A percentile compares a stretch with the other conserved stretches of the same genome.
phyloP scores from a whole-genome alignment of 2,113 vertebrate species.

The Ctenodactylus gundi region DNA sequence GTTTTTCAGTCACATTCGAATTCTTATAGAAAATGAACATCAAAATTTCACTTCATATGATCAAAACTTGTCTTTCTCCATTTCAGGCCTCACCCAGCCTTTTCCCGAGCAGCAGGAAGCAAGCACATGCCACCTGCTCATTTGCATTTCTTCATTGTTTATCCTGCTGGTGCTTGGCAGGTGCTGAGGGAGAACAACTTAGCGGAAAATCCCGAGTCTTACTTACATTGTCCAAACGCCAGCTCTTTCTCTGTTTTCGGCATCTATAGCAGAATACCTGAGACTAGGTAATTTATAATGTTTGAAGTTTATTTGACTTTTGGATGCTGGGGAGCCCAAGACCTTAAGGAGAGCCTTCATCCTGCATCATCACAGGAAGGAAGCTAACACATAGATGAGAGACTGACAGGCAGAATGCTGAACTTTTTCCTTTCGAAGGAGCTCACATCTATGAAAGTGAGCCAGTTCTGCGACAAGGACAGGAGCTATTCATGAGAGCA shows the following conservation, averaged over 20 bases:
- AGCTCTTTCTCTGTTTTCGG: neutral
- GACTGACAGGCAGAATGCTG: neutral
- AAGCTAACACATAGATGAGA: neutral
- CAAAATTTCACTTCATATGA: neutral
- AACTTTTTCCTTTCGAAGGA: neutral
- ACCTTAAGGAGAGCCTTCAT: neutral
- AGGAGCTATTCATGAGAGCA: neutral
- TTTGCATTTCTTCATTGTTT: neutral
- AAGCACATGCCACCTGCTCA: accelerated
- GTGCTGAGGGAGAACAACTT: neutral
- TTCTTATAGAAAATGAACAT: neutral
- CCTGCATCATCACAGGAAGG: neutral
- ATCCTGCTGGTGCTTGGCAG: neutral
- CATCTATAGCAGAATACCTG: neutral
- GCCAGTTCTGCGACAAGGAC: neutral
- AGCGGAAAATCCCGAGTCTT: neutral
- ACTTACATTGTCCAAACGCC: neutral
- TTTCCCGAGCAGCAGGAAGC: neutral
- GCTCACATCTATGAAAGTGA: neutral
- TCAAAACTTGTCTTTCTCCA: neutral
- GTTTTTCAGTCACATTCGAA: neutral
- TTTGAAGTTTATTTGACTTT: neutral
- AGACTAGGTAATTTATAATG: neutral
- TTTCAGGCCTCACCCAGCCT: neutral
- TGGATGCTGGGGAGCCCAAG: neutral